Evolutionary conservation across 2,888 invertebrate species (phyloP).

Genomic region (Cerastoderma edule): DNA sequence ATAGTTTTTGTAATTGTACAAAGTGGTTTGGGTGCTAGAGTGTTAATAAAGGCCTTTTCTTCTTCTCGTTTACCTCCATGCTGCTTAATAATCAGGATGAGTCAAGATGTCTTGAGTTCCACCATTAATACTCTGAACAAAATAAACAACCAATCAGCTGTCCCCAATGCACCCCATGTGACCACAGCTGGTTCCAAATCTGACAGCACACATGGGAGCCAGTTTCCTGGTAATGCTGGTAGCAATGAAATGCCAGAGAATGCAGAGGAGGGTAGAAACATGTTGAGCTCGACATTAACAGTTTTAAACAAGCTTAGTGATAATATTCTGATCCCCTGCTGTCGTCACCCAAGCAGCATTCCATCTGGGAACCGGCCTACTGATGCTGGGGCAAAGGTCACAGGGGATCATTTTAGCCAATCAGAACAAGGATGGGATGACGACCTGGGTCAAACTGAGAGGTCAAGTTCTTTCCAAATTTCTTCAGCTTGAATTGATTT

Average conservation of each 20-base stretch:
- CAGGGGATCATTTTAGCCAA: no score
- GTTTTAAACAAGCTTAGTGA: conserved; percentile 8
- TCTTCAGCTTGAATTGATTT: no score
- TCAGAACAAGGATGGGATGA: no score
- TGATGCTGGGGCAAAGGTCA: conserved; percentile 8
- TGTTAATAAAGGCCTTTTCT: no score
- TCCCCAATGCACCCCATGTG: not conserved
- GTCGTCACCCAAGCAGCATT: conserved; percentile 4
- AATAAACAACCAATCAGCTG: conserved; percentile 45
- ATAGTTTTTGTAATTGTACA: no score
- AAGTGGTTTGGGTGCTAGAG: no score
- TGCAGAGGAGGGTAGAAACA: not conserved
- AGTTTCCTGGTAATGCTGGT: not conserved
- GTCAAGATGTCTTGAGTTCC: conserved; percentile 68
- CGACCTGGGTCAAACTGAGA: no score
- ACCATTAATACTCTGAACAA: conserved; percentile 67
- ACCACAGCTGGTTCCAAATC: not conserved
- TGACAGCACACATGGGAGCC: not conserved
- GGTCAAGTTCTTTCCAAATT: no score
- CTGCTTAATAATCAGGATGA: conserved; percentile 62
- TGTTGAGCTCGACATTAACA: conserved; percentile 6
- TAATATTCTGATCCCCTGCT: conserved; percentile 14
- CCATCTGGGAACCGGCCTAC: not conserved
- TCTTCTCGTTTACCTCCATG: conserved; percentile 5
- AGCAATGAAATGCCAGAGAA: not conserved